Evolutionary conservation across 1,140 invertebrate species (phyloP).

Genomic region (Drosophila kepulauana): DNA sequence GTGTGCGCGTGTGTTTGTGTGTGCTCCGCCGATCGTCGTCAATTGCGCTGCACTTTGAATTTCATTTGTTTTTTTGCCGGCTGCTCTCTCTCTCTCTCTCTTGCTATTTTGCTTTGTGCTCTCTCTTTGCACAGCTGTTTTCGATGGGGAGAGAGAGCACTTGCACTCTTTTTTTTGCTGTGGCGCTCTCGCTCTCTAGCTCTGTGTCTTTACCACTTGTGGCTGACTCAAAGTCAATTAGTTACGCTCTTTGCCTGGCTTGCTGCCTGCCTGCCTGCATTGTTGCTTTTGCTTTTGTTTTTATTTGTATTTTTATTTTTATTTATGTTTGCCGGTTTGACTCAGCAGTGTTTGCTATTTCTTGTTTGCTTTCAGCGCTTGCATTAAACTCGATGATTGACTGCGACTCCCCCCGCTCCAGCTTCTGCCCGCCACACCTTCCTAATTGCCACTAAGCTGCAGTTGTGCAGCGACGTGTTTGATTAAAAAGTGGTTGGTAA

Average conservation of each 20-base stretch:
- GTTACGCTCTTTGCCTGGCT: conserved; percentile 43
- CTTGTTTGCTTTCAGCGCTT: conserved; percentile 13
- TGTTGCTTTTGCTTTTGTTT: conserved; percentile 35
- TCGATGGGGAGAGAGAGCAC: background rate
- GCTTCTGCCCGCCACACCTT: background rate
- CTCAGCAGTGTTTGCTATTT: conserved; percentile 31
- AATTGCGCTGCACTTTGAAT: conserved; percentile 77
- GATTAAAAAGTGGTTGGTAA: conserved; percentile 14
- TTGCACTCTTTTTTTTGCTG: conserved; percentile 30
- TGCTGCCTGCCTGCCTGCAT: conserved; percentile 8
- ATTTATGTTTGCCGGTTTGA: conserved; percentile 42
- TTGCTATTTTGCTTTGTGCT: background rate
- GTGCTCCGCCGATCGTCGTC: conserved; percentile 50
- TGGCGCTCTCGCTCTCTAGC: conserved; percentile 20
- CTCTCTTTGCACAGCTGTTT: conserved; percentile 41
- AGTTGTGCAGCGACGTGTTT: conserved; percentile 1
- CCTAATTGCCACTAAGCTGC: conserved; percentile 5
- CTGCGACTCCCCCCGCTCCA: conserved; percentile 2
- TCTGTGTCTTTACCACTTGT: conserved; percentile 46
- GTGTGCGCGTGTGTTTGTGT: conserved; percentile 13
- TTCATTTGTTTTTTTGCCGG: conserved; percentile 53
- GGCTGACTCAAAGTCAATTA: conserved; percentile 46
- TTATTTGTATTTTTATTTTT: conserved; percentile 43
- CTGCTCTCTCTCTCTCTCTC: conserved; percentile 5
- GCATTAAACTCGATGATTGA: conserved; percentile 18